Base-by-base conservation (phyloP, 2,888 invertebrate species). In the Liodrosophila aerea region DNA sequence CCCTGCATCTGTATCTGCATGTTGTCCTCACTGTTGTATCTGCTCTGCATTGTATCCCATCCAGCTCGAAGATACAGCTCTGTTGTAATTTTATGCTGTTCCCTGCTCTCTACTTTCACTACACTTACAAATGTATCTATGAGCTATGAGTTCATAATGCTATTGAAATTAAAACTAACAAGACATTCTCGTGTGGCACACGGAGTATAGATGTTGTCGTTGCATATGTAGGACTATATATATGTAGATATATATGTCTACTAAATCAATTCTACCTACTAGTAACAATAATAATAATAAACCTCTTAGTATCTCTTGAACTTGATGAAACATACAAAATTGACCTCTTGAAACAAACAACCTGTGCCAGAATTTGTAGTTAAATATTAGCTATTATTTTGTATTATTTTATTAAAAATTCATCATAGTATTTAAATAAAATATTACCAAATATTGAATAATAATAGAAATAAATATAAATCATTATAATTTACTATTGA, bases 11-110 rank as follows among this genome's bases (percentile, higher is more conserved):
- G 41, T 33, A 33, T 58, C 50, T 57, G 46, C 37, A 43, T 30
- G 18, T 47, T 30, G 39, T 30, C 33, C 29, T 22, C 44, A 56
- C 5, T 4, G 22, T 5, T 22, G 22, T 22, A 22, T 22, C 22
- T 22, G 22, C 22, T 22, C 22, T 22, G 22, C 22, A 22, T 2
- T 22, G 22, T 22, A 22, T 22, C 50, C 47, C 5, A 22, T 22
- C 50, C 47, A 62, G 50, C 44, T 50, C 29, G 40, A 47, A 50
- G 49, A 47, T 67, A 58, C 69, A 64, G 56, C 53, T 64, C 46
- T 52, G 59, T 62, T 43, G 71, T 76, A 74, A 81, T 77, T 84
- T 80, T 68, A 77, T 76, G 65, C 77, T 65, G 61, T 60, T 58
- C 13, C 1, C n/a, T 3, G 7, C n/a, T 7, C 4, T 30, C 12